Base-by-base conservation (phyloP, 1,140 invertebrate genomes). In the Bradysia coprophila region DNA sequence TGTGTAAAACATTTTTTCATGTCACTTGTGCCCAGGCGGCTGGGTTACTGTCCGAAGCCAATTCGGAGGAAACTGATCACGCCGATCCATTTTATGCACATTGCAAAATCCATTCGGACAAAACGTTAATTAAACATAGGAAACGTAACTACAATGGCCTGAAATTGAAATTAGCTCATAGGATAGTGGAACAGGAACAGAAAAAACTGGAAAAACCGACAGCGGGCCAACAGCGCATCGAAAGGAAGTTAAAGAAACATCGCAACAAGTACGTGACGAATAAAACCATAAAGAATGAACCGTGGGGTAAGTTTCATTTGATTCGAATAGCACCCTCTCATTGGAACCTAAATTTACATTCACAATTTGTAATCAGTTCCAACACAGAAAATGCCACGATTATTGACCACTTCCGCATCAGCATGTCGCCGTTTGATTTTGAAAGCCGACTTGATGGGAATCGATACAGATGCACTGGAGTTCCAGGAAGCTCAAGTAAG, bases 61-160 rank as follows among this genome's bases (percentile, higher is more conserved):
- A 90, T 53, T 81, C 83, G 6, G 90, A 93, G 56, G 90, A 94
- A 61, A 82, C 77, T 13, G 87, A 94, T 53, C 88, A 93, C 51
- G 90, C 91, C 1, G 92, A 98, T 69, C 91, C 92, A 1, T 96
- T 94, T 60, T 96, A 92, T 62, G 92, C 91, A 1, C 90, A 96
- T 55, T 98, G 93, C 56, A 89, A 89, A 62, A 67, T 92, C 20
- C 86, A 92, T 62, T 87, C 85, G 0, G 85, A 90, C 51, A 87
- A 86, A 57, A 72, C 75, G 9, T 66, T 84, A 21, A 75, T 85
- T 10, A 76, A 77, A 56, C 73, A 75, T 56, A 69, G 84, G n/a
- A 76, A 82, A 55, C 68, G 85, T 2, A 93, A 93, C 60, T 96
- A 83, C 72, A 65, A 92, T 36, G 84, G 87, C 3, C 65, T 95